Conservation (phyloP, 1,140 invertebrate species). For the Nasonia giraulti region DNA sequence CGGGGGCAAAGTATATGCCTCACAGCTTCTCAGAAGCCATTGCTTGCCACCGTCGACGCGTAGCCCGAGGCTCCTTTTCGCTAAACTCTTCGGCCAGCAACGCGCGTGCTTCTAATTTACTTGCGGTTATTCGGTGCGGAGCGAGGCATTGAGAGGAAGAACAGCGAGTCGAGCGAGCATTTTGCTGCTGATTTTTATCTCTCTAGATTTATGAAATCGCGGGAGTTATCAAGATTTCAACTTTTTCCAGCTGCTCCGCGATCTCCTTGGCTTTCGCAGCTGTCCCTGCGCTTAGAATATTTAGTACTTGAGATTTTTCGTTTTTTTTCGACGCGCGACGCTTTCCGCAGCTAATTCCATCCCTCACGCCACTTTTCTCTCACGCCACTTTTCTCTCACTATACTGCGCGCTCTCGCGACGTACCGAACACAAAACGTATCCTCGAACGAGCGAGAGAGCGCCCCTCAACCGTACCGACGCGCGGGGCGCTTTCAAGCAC, state of each 20-base stretch:
- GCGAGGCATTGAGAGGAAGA: not conserved
- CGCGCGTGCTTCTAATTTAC: conserved; percentile 32
- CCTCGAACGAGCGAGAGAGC: not conserved
- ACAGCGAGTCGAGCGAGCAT: not conserved
- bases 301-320: too few relatives aligned
- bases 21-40: conserved; percentile 20
- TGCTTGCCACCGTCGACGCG: not conserved
- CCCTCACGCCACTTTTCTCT: too few relatives aligned
- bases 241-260: not conserved
- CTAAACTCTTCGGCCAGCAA: not conserved
- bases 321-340: not conserved
- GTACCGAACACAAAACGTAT: not conserved
- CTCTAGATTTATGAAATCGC: not conserved
- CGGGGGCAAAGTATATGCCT: too few relatives aligned
- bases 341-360: not conserved
- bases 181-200: conserved; percentile 10
- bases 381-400: too few relatives aligned
- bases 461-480: not conserved
- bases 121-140: conserved; percentile 5
- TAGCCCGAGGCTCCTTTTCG: conserved; percentile 22
- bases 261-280: not conserved
- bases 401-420: too few relatives aligned
- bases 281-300: too few relatives aligned
- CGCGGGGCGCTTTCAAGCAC: not conserved
- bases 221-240: not conserved